Conservation (phyloP, 2,113 vertebrate genomes). For the Gallinago undulata region DNA sequence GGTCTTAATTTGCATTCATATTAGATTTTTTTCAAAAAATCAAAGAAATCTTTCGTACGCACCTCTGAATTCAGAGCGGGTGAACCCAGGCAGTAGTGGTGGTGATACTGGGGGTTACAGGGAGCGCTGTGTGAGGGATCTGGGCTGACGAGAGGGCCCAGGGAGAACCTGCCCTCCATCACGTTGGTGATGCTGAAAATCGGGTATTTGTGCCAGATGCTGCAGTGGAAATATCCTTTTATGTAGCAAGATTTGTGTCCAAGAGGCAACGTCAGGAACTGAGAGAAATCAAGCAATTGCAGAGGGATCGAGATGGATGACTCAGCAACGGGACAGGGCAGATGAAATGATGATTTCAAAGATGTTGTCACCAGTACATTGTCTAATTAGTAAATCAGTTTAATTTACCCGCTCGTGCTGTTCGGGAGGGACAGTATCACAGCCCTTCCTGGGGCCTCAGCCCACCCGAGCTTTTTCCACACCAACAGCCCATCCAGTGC, state of each 20-base stretch:
- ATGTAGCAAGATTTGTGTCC: not conserved
- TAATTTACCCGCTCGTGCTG: rapidly evolving
- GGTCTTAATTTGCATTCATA: not conserved
- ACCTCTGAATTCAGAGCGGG: not conserved
- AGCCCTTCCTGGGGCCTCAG: not conserved
- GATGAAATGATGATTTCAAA: not conserved
- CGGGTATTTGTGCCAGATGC: not conserved
- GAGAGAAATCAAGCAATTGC: not conserved
- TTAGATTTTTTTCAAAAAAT: not conserved
- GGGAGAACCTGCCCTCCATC: not conserved
- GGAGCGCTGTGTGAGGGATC: not conserved
- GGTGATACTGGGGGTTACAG: not conserved
- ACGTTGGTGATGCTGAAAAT: not conserved
- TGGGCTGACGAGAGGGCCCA: not conserved
- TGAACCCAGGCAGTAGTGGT: not conserved
- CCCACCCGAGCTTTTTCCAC: not conserved
- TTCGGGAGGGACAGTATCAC: not conserved
- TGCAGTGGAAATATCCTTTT: not conserved
- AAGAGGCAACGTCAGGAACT: not conserved
- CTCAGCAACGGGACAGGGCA: not conserved
- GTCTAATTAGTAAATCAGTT: not conserved
- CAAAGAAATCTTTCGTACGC: not conserved
- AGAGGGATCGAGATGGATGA: not conserved
- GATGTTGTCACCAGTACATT: not conserved
- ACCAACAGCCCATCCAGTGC: rapidly evolving